Conservation (phyloP, 2,797 vertebrate genomes). For the Manis javanica region DNA sequence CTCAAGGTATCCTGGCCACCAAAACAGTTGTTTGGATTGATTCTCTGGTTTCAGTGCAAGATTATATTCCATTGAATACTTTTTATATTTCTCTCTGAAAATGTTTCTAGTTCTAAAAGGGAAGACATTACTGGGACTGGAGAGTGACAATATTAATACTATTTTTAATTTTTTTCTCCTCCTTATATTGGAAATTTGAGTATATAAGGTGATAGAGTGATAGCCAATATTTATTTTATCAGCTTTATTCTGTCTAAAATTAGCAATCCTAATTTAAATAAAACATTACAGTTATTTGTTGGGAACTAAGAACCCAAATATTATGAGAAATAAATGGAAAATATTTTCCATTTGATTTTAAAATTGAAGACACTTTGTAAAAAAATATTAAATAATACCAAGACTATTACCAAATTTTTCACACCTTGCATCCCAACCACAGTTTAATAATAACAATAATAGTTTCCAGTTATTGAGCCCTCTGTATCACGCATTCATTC, state of each 20-base stretch:
- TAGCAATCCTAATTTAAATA: constrained; percentile 31
- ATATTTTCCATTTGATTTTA: constrained; percentile 37
- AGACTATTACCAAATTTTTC: neutral
- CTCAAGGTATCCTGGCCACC: neutral
- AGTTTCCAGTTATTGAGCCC: neutral
- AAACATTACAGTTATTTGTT: constrained; percentile 23
- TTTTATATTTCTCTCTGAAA: constrained; percentile 13
- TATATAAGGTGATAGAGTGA: neutral
- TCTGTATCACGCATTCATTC: constrained; percentile 11
- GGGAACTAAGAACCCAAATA: neutral
- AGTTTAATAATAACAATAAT: neutral
- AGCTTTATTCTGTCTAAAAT: neutral
- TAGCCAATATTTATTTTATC: neutral
- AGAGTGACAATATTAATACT: constrained; percentile 34
- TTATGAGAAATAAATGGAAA: constrained; percentile 51
- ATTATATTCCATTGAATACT: neutral
- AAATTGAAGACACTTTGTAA: constrained; percentile 21
- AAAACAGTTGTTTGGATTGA: neutral
- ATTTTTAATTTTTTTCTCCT: neutral
- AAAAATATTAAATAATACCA: constrained; percentile 16
- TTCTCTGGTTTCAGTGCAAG: constrained; percentile 11
- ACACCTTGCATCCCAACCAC: neutral
- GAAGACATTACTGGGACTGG: neutral
- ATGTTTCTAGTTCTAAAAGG: neutral
- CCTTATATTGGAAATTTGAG: constrained; percentile 34